Percentiles rank a stretch among this genome's conserved stretches.
phyloP scores from a whole-genome alignment of 2,113 vertebrate genomes.

The Fregata magnificens region DNA sequence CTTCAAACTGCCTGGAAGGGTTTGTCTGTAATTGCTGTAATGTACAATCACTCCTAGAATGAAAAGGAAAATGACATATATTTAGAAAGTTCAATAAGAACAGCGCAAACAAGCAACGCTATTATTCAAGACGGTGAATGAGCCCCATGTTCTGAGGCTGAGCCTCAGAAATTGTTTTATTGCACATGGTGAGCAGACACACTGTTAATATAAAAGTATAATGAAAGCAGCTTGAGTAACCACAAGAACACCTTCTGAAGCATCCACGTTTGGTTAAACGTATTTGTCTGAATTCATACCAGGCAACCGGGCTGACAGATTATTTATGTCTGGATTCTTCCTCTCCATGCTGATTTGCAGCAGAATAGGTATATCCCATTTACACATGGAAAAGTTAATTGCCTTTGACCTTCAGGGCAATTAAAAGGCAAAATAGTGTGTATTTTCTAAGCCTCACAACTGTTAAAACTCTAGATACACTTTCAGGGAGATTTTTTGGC shows the following conservation, averaged over 20 bases:
- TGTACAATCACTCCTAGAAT: slow-evolving; percentile 62
- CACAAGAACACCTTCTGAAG: slow-evolving; percentile 40
- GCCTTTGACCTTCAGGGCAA: background rate
- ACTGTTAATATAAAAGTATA: slow-evolving; percentile 45
- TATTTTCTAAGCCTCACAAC: background rate
- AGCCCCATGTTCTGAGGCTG: slow-evolving; percentile 37
- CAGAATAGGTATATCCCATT: background rate
- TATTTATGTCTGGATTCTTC: slow-evolving; percentile 9
- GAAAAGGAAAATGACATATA: slow-evolving; percentile 70
- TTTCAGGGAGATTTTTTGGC: background rate
- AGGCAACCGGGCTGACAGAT: slow-evolving; percentile 31
- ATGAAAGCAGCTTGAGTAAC: slow-evolving; percentile 48
- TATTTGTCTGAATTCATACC: slow-evolving; percentile 48
- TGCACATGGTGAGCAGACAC: slow-evolving; percentile 54
- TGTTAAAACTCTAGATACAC: background rate
- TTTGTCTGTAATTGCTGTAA: slow-evolving; percentile 73
- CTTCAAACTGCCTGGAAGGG: slow-evolving; percentile 67
- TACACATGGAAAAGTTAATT: background rate
- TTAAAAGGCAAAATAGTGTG: background rate
- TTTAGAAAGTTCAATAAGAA: slow-evolving; percentile 71
- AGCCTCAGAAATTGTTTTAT: slow-evolving; percentile 57
- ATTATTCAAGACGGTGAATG: slow-evolving; percentile 49
- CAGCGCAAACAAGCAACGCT: slow-evolving; percentile 45
- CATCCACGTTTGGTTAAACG: slow-evolving; percentile 25
- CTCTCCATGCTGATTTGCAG: background rate